Conservation (phyloP, 2,888 invertebrate genomes). For the Nyleta sp. region DNA sequence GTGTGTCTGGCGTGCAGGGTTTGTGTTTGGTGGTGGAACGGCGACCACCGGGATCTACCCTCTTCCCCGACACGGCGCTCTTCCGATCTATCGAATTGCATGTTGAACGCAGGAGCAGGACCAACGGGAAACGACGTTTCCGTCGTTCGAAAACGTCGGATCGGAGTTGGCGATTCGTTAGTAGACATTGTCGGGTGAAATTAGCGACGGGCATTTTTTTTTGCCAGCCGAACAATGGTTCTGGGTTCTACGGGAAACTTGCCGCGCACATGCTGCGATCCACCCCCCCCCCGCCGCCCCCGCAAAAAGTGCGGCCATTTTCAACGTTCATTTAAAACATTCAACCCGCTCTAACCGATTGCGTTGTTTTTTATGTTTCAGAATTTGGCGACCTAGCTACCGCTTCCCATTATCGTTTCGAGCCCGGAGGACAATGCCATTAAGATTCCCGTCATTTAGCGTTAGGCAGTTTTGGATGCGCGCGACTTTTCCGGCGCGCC, state of each 20-base stretch:
- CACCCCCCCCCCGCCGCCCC: no score
- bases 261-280: slow-evolving; percentile 36
- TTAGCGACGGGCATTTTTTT: slow-evolving; percentile 55
- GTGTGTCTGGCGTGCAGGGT: no score
- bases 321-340: slow-evolving; percentile 61
- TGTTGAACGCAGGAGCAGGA: slow-evolving; percentile 58
- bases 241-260: slow-evolving; percentile 44
- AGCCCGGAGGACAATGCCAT: slow-evolving; percentile 56
- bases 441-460: slow-evolving; percentile 16
- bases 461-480: slow-evolving; percentile 6
- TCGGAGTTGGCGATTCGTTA: slow-evolving; percentile 63
- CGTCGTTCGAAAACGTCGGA: slow-evolving; percentile 61
- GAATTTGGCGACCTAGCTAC: slow-evolving; percentile 81
- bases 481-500: slow-evolving; percentile 1
- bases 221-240: slow-evolving; percentile 55
- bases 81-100: slow-evolving; percentile 67
- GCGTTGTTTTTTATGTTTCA: slow-evolving; percentile 74
- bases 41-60: no score
- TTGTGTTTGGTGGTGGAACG: no score
- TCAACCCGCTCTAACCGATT: slow-evolving; percentile 67
- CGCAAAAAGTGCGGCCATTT: slow-evolving; percentile 34
- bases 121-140: slow-evolving; percentile 62
- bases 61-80: no score
- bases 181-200: slow-evolving; percentile 62
- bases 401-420: slow-evolving; percentile 71